Evolutionary conservation across 2,113 vertebrate species (phyloP).

Genomic region (Polypterus senegalus): DNA sequence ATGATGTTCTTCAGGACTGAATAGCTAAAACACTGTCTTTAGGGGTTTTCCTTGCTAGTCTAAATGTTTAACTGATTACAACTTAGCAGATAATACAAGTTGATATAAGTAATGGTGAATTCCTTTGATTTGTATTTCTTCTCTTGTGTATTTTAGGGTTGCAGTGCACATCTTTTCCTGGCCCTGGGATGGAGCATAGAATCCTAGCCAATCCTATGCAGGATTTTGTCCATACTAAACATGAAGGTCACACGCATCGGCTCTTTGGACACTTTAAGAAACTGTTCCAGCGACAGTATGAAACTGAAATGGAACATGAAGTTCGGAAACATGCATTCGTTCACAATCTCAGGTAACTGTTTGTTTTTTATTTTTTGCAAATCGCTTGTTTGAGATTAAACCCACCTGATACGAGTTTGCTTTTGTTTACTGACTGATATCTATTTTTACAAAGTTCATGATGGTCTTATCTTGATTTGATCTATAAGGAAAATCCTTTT

Average conservation of each 20-base stretch:
- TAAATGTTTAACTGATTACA: no score
- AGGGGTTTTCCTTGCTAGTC: no score
- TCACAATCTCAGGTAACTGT: constrained; percentile 54
- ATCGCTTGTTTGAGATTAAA: no score
- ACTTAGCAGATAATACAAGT: no score
- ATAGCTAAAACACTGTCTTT: no score
- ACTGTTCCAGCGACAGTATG: constrained; percentile 38
- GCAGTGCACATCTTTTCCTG: constrained; percentile 44
- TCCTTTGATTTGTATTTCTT: not conserved
- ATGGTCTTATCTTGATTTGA: not conserved
- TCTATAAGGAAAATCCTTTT: not conserved
- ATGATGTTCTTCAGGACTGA: no score
- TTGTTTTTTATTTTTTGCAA: no score
- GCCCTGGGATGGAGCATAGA: constrained; percentile 48
- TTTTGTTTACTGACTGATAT: no score
- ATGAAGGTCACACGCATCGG: constrained; percentile 36
- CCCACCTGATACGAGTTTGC: no score
- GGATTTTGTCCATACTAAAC: constrained; percentile 49
- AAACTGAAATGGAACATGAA: constrained; percentile 43
- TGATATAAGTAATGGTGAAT: not conserved
- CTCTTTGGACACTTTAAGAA: constrained; percentile 49
- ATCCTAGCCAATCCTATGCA: constrained; percentile 65
- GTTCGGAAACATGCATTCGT: constrained; percentile 52
- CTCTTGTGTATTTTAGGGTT: constrained; percentile 27
- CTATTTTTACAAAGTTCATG: not conserved